Base-by-base conservation (phyloP, 2,797 vertebrate species). In the Semotilus atromaculatus region DNA sequence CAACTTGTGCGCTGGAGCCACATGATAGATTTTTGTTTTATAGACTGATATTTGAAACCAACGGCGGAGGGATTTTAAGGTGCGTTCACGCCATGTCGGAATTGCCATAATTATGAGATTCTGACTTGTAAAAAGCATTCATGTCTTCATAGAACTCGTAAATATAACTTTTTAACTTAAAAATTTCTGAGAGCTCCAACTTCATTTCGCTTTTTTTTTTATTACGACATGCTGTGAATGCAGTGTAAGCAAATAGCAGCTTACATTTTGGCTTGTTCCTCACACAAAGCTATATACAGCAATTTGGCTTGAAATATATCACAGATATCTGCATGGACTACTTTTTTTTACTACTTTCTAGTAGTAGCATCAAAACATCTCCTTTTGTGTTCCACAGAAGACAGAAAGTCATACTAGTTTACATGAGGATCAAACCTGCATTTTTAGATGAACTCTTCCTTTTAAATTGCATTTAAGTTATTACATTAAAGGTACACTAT, bases 311-410 rank as follows among this genome's bases (percentile, higher is more conserved):
- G 16, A 72, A 72, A 19, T 48, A 29, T 29, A 10, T 4, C 40
- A 31, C 19, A 48, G 45, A 60, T 13, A n/a, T 60, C 10, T 26
- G 10, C n/a, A 60, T 45, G n/a, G 3, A 11, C 7, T 18, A 5
- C n/a, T 29, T 48, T 48, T 31, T 13, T 60, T 14, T 62, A 5
- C 45, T 34, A 31, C 29, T 21, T 21, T 9, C 1, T n/a, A n/a
- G n/a, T n/a, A n/a, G n/a, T n/a, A 60, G 13, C 75, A 11, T 62
- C 36, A 62, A 62, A 77, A 77, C 75, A 43, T 60, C 53, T 38
- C 13, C 34, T 60, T 75, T 60, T 62, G 75, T 60, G 36, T 62
- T 43, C 73, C 31, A 38, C 31, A 36, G 73, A 75, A 55, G 73
- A 75, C n/a, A 75, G 31, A 75, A 75, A 53, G 7, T 38, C 11